Percentiles rank a stretch among this genome's conserved stretches.
Conservation (phyloP, 2,113 vertebrate genomes). For the Oreochromis tanganicae region DNA sequence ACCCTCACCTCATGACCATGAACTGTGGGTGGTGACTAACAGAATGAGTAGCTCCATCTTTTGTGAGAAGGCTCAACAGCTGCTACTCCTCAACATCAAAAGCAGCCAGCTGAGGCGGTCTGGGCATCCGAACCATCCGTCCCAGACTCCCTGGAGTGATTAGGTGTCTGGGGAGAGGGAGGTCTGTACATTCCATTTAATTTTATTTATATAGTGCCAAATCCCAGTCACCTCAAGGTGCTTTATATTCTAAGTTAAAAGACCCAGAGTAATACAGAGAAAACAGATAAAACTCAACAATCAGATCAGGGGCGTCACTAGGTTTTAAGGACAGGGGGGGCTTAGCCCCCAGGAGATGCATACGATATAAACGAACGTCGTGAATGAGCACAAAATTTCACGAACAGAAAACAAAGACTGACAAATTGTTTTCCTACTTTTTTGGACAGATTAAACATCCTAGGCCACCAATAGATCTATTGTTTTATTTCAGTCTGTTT, state of each 20-base stretch:
- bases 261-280: neutral
- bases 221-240: neutral
- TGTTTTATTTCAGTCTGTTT: neutral
- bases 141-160: neutral
- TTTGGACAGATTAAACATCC: neutral
- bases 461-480: neutral
- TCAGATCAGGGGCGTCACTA: no score
- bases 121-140: neutral
- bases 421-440: neutral
- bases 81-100: neutral
- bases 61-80: neutral
- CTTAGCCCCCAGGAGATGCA: neutral
- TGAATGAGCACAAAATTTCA: neutral
- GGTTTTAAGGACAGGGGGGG: neutral
- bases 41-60: neutral
- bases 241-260: neutral
- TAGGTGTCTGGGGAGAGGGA: neutral
- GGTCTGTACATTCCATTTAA: neutral
- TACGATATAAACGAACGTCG: neutral
- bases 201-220: neutral
- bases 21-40: neutral
- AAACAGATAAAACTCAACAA: neutral
- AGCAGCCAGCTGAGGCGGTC: neutral
- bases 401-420: neutral
- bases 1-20: neutral